Base-by-base conservation (phyloP, 2,888 invertebrate genomes). In the Trichogramma evanescens region DNA sequence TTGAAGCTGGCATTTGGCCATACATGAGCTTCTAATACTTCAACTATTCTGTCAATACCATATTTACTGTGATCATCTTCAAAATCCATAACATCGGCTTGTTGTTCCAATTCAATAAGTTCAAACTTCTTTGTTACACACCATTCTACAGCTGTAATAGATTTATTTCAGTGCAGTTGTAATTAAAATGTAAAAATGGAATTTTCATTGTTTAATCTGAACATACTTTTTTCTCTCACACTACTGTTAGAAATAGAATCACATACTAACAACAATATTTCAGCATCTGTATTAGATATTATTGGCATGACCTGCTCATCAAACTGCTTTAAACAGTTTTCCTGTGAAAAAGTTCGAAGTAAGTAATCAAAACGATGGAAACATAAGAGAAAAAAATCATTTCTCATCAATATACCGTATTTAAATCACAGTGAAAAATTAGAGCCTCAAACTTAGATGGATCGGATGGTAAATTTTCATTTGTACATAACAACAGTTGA, bases 1-100 rank as follows among this genome's bases (percentile, higher is more conserved):
- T 88, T 88, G 75, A 87, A 79, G 43, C 77, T 76, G 64, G 89
- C 78, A 75, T 88, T 88, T 39, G 89, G 82, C 89, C 89, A 90
- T 52, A 83, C 81, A 71, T 89, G 87, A 51, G 88, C 84, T 69
- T 88, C 84, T 43, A 90, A 76, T 51, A 87, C 87, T 78, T 89
- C 88, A 50, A 84, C 77, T 9, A 89, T 82, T 71, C 89, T 80
- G 43, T 84, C 82, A 9, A 86, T 82, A 4, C 89, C 89, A 66
- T 81, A 80, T 58, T 84, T 84, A 70, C 87, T 87, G 65, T 81
- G 79, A 53, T 82, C 80, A 43, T 75, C 77, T 68, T 82, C 82
- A 42, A 68, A 66, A 52, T 80, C 79, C 60, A 78, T 77, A 13
- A 77, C 74, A 67, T 78, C 78, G 4, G 76, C 77, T n/a, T 72